Conservation (phyloP, 2,797 vertebrate species). For the Poeciliopsis turneri region DNA sequence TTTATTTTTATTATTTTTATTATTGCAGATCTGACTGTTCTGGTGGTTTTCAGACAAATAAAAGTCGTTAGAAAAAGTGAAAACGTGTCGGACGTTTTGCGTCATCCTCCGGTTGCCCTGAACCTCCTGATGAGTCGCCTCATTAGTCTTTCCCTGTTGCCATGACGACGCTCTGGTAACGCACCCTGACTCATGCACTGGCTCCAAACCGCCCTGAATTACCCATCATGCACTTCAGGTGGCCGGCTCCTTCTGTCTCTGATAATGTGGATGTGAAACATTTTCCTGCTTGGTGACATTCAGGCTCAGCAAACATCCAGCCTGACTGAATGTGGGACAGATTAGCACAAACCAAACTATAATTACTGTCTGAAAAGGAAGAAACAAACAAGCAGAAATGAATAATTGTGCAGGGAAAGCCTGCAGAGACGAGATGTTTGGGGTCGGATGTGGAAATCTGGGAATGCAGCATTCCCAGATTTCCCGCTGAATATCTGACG, state of each 20-base stretch:
- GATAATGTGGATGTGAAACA: not conserved
- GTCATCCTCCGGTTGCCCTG: not conserved
- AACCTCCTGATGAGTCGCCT: not conserved
- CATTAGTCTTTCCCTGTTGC: constrained; percentile 26
- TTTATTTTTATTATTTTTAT: not conserved
- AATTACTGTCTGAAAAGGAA: constrained; percentile 20
- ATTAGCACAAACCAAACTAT: not conserved
- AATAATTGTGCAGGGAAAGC: constrained; percentile 15
- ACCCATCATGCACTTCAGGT: not conserved
- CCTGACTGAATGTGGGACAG: constrained; percentile 2
- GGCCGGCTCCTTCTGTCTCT: not conserved
- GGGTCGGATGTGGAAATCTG: not conserved
- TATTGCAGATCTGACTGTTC: not conserved
- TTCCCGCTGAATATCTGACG: constrained; percentile 22
- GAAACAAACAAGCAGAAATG: constrained; percentile 18
- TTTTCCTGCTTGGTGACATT: not conserved
- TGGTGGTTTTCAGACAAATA: not conserved
- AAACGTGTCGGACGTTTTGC: not conserved
- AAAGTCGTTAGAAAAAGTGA: not conserved
- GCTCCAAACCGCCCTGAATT: not conserved
- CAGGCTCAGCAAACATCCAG: not conserved
- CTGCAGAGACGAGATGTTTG: constrained; percentile 8
- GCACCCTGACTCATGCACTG: not conserved
- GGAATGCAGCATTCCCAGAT: constrained; percentile 1
- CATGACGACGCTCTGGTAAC: constrained; percentile 33